phyloP scores from a whole-genome alignment of 2,113 vertebrate species.

The Aix galericulata region DNA sequence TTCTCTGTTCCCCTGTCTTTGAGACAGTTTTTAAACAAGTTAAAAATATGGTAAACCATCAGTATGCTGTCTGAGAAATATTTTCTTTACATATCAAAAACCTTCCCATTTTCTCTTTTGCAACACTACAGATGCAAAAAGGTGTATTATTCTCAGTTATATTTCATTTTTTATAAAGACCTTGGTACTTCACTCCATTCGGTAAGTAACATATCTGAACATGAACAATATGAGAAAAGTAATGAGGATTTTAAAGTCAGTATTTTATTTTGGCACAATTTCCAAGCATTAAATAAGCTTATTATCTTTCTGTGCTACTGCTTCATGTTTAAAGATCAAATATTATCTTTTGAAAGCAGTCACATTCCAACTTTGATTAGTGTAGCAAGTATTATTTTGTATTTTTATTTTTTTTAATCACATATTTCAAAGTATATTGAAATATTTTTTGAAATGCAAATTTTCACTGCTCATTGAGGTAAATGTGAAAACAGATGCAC shows the following conservation, averaged over 20 bases:
- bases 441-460: background rate
- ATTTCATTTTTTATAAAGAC: background rate
- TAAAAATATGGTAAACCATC: background rate
- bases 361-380: background rate
- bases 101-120: background rate
- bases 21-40: background rate
- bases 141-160: background rate
- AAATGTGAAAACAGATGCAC: background rate
- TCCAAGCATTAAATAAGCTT: background rate
- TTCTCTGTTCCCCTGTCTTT: background rate
- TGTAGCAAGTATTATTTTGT: background rate
- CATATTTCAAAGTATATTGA: background rate
- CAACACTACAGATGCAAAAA: background rate
- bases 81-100: background rate
- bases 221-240: background rate
- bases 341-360: background rate
- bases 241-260: background rate
- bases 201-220: background rate
- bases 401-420: background rate
- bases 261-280: slow-evolving; percentile 4
- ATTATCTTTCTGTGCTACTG: background rate
- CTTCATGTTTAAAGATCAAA: slow-evolving; percentile 10
- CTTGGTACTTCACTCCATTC: background rate
- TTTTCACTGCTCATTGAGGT: background rate
- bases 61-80: background rate